A percentile compares a stretch with the other conserved stretches of the same genome.
Conservation (phyloP, 2,797 vertebrate genomes). For the Benthosema pterotum region DNA sequence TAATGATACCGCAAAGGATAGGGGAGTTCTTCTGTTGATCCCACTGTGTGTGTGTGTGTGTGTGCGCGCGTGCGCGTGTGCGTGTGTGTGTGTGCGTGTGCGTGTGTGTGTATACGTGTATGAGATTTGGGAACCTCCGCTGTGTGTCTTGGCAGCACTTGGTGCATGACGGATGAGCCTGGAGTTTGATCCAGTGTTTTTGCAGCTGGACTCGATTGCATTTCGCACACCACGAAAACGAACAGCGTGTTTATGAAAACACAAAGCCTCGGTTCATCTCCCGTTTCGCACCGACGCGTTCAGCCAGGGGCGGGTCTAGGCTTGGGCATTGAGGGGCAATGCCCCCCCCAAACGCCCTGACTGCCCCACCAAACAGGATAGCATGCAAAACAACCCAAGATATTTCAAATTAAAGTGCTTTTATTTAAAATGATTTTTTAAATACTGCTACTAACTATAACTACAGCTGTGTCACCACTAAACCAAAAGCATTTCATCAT, state of each 20-base stretch:
- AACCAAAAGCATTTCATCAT: too few species aligned
- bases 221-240: constrained; percentile 36
- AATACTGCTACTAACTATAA: too few species aligned
- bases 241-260: constrained; percentile 58
- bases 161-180: constrained; percentile 47
- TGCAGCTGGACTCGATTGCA: constrained; percentile 63
- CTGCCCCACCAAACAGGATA: too few species aligned
- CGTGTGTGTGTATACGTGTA: constrained; percentile 29
- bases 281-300: constrained; percentile 40
- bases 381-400: too few species aligned
- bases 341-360: too few species aligned
- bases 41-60: constrained; percentile 10
- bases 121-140: constrained; percentile 25
- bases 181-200: constrained; percentile 52
- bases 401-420: too few species aligned
- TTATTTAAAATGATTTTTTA: too few species aligned
- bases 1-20: too few species aligned
- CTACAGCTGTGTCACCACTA: too few species aligned
- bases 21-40: too few species aligned
- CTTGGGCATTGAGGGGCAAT: too few species aligned
- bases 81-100: constrained; percentile 21
- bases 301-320: neutral
- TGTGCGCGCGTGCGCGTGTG: neutral
- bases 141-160: constrained; percentile 56
- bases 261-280: constrained; percentile 43